Percentiles rank a stretch among this genome's conserved stretches.
Evolutionary conservation across 2,797 vertebrate species (phyloP).

Genomic region (Periparus ater): DNA sequence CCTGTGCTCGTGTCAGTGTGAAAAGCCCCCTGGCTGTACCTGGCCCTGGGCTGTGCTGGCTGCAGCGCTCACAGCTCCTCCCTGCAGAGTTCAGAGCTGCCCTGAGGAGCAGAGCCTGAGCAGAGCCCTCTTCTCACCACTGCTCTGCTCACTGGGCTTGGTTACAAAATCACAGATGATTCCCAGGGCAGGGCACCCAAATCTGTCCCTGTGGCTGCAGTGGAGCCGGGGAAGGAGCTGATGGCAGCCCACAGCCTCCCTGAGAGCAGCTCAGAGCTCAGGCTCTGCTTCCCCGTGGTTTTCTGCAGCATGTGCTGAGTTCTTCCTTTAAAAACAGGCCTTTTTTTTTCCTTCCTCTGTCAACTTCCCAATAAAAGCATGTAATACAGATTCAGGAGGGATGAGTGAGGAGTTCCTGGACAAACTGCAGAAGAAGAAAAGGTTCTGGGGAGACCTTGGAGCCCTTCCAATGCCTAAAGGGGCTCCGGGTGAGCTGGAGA

Average conservation of each 20-base stretch:
- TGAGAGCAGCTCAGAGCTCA: background rate
- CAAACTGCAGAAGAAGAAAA: background rate
- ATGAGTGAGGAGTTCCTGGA: background rate
- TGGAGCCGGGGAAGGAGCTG: background rate
- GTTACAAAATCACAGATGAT: background rate
- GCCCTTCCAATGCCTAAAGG: accelerated
- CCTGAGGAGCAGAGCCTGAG: too few relatives aligned
- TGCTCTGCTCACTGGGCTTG: background rate
- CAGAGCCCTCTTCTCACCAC: too few relatives aligned
- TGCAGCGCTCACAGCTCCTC: background rate
- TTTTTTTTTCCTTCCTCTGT: background rate
- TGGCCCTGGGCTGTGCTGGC: background rate
- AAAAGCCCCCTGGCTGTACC: background rate
- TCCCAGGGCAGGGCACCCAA: background rate
- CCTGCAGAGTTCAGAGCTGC: background rate
- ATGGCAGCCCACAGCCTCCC: accelerated
- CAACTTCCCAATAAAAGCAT: background rate
- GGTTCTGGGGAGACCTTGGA: accelerated
- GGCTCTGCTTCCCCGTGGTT: accelerated
- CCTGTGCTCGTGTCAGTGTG: background rate
- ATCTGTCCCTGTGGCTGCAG: background rate
- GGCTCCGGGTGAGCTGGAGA: background rate
- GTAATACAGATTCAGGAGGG: background rate
- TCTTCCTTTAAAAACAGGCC: background rate
- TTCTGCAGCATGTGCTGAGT: background rate